A percentile compares a stretch with the other conserved stretches of the same genome.
These are phyloP conservation scores for Caranx ignobilis DNA, from an alignment of 2,113 vertebrate genomes.

Conservation along the genomic window DNA sequence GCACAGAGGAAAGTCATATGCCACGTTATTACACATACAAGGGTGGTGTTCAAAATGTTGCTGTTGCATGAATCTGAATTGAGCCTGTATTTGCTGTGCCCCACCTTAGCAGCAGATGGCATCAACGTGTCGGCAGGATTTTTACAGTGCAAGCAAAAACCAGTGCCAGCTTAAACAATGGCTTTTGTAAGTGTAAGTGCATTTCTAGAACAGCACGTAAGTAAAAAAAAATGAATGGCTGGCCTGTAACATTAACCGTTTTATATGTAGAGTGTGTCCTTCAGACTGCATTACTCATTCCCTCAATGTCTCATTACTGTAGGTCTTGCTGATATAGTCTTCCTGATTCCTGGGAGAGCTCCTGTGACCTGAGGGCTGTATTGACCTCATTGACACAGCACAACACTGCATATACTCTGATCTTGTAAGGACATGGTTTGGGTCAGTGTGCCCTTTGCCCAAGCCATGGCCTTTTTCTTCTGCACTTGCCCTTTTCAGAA, in stretches of 20 bases:
- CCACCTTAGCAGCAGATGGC: constrained; percentile 71
- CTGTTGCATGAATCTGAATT: neutral
- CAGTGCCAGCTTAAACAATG: constrained; percentile 23
- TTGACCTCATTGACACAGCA: constrained; percentile 61
- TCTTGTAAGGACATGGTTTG: constrained; percentile 63
- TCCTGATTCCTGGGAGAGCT: constrained; percentile 57
- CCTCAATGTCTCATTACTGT: constrained; percentile 33
- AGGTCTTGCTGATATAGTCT: constrained; percentile 60
- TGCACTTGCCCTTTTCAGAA: constrained; percentile 74
- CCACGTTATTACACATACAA: neutral
- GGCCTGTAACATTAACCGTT: constrained; percentile 15
- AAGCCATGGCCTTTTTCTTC: constrained; percentile 61
- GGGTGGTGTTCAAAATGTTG: neutral
- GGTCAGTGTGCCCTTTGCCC: constrained; percentile 76
- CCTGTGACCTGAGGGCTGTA: constrained; percentile 57
- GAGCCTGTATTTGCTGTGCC: constrained; percentile 38
- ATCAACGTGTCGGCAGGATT: constrained; percentile 40
- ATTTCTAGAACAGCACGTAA: constrained; percentile 9
- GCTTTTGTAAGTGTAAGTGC: constrained; percentile 22
- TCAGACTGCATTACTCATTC: constrained; percentile 51
- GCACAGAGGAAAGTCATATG: neutral
- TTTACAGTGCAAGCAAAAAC: constrained; percentile 20
- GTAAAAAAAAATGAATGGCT: constrained; percentile 15
- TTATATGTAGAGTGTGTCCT: constrained; percentile 41
- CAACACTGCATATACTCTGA: constrained; percentile 44